Percentiles rank a stretch among this genome's conserved stretches.
These are phyloP conservation scores for Callaeas wilsoni DNA, from an alignment of 2,113 vertebrate genomes.

Conservation along the genomic window DNA sequence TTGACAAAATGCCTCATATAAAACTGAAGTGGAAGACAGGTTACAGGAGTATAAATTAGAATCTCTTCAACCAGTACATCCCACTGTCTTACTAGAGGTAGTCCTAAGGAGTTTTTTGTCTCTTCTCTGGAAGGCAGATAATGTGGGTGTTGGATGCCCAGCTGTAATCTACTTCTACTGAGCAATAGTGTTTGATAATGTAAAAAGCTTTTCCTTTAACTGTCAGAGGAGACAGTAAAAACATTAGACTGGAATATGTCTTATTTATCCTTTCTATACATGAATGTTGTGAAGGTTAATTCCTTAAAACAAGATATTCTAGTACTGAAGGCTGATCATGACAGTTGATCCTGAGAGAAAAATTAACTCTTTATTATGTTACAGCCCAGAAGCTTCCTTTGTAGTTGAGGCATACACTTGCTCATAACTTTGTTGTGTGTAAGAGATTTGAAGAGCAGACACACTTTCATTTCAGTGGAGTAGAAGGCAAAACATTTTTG, in stretches of 20 bases:
- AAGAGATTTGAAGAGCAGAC: not conserved
- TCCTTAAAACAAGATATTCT: not conserved
- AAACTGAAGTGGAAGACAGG: not conserved
- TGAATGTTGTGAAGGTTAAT: not conserved
- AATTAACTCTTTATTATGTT: not conserved
- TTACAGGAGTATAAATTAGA: not conserved
- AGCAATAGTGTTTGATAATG: not conserved
- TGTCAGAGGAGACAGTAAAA: not conserved
- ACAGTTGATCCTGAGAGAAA: not conserved
- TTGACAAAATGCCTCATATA: not conserved
- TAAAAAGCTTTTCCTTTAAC: not conserved
- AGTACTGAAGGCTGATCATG: not conserved
- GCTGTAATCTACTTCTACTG: not conserved
- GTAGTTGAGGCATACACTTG: not conserved
- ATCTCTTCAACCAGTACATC: not conserved
- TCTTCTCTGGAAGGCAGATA: not conserved
- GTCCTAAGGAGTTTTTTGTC: fast-evolving
- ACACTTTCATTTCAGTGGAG: not conserved
- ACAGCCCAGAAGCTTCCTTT: not conserved
- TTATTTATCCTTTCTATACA: not conserved
- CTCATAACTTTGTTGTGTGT: not conserved
- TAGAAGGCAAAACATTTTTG: not conserved
- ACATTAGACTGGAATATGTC: not conserved
- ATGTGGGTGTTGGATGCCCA: not conserved
- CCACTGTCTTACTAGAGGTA: not conserved